Evolutionary conservation across 2,113 vertebrate species (phyloP).

Genomic region (Phaethon lepturus): DNA sequence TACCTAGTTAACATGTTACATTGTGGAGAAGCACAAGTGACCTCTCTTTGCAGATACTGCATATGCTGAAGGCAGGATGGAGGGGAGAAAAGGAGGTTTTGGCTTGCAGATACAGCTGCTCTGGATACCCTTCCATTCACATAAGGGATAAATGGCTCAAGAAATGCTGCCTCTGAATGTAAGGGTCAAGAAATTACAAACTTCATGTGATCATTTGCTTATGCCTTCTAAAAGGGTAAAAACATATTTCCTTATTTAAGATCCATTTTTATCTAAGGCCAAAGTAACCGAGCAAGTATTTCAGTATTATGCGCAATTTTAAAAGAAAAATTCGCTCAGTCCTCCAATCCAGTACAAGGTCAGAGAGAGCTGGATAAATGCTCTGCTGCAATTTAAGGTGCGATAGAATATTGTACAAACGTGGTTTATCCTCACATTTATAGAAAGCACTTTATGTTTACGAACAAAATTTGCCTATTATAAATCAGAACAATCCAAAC

Average conservation of each 20-base stretch:
- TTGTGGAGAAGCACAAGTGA: background rate
- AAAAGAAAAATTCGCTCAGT: background rate
- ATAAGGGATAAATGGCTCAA: background rate
- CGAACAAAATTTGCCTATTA: background rate
- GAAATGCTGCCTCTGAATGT: background rate
- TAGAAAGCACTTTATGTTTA: background rate
- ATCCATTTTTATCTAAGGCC: background rate
- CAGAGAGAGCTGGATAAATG: background rate
- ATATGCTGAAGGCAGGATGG: background rate
- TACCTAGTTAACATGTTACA: background rate
- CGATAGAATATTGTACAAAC: background rate
- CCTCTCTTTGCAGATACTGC: background rate
- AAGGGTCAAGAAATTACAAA: background rate
- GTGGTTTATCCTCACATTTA: background rate
- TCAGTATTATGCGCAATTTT: background rate
- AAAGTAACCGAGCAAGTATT: background rate
- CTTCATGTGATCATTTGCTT: background rate
- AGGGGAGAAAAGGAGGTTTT: background rate
- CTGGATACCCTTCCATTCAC: background rate
- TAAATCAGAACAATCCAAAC: constrained; percentile 16
- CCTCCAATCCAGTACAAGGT: background rate
- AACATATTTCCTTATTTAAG: background rate
- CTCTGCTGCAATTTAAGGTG: background rate
- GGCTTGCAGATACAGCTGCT: background rate
- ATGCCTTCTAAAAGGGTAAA: background rate